Percentiles rank a stretch among this genome's conserved stretches.
Evolutionary conservation across 2,888 invertebrate species (phyloP).

Genomic region (Branchipolynoe longqiensis): DNA sequence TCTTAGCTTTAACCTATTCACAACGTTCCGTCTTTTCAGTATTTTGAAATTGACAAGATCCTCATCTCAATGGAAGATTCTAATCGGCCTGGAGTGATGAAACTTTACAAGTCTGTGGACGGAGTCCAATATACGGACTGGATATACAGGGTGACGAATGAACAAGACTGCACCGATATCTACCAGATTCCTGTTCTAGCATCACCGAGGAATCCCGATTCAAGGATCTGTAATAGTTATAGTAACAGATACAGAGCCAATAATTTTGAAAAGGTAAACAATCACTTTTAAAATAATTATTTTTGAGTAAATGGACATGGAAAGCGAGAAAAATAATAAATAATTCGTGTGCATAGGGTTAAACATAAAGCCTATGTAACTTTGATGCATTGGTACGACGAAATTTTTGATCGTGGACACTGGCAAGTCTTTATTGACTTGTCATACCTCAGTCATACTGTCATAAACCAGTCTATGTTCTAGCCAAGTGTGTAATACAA

Average conservation of each 20-base stretch:
- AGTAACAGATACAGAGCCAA: neutral
- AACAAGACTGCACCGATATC: constrained; percentile 65
- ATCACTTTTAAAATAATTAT: too few species aligned
- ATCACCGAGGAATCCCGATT: constrained; percentile 62
- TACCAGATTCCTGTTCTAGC: constrained; percentile 63
- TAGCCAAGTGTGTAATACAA: too few species aligned
- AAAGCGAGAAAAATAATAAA: too few species aligned
- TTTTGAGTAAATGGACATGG: too few species aligned
- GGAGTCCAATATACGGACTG: constrained; percentile 66
- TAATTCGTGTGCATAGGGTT: too few species aligned
- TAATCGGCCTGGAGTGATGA: constrained; percentile 69
- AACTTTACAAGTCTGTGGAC: constrained; percentile 64
- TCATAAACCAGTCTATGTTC: too few species aligned
- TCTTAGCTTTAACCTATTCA: too few species aligned
- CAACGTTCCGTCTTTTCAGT: constrained; percentile 64
- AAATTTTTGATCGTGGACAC: too few species aligned
- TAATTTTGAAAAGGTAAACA: constrained; percentile 53
- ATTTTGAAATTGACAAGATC: constrained; percentile 69
- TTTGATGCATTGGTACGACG: too few species aligned
- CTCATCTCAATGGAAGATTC: constrained; percentile 69
- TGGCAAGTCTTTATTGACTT: too few species aligned
- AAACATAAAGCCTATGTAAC: too few species aligned
- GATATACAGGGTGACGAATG: constrained; percentile 69
- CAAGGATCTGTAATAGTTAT: constrained; percentile 69
- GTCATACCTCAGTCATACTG: too few species aligned